Evolutionary conservation across 2,888 invertebrate genomes (phyloP), one percentile per base, ranked within the genome.

Genomic region (Drosophila histrio): DNA sequence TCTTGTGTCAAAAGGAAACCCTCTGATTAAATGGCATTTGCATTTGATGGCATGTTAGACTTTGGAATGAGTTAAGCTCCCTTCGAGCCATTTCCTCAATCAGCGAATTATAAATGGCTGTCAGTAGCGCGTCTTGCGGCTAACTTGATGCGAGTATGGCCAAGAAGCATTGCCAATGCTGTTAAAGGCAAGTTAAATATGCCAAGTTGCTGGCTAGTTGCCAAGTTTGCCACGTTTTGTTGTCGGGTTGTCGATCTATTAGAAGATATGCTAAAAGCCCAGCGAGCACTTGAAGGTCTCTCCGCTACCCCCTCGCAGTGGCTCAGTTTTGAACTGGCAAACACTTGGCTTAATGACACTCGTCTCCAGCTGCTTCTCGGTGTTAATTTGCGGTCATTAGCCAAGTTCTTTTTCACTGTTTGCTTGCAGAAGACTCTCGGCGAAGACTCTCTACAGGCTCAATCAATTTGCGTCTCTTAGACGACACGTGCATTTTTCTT

Each of bases 321-420:
- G 28, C 17, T 24, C 38, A 47, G 38, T 36, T 60, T 34, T 58
- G 28, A 26, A 60, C 54, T 56, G 69, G 77, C 86, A 80, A 86
- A 86, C 80, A 80, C 83, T 79, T 64, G 65, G 80, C 77, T 66
- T 83, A 80, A 86, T 86, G 80, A 80, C 83, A 76, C 84, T 83
- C 83, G 80, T 65, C 86, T 67, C 63, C 61, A 44, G 61, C 80
- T 66, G 64, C 77, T 68, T 58, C 62, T 63, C 80, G 67, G 80
- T 83, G 80, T 81, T 86, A 81, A 81, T 81, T 83, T 81, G 84
- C 80, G 64, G 80, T 83, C 80, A 81, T 81, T 81, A 86, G 84
- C 84, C 80, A 77, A 83, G 80, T 74, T 86, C 79, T 77, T 61
- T 64, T 81, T 54, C 84, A 46, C 44, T 57, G 66, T 32, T 54